These are phyloP conservation scores for Petrocephalus zakoni DNA, from an alignment of 2,113 vertebrate species.

Conservation along the genomic window DNA sequence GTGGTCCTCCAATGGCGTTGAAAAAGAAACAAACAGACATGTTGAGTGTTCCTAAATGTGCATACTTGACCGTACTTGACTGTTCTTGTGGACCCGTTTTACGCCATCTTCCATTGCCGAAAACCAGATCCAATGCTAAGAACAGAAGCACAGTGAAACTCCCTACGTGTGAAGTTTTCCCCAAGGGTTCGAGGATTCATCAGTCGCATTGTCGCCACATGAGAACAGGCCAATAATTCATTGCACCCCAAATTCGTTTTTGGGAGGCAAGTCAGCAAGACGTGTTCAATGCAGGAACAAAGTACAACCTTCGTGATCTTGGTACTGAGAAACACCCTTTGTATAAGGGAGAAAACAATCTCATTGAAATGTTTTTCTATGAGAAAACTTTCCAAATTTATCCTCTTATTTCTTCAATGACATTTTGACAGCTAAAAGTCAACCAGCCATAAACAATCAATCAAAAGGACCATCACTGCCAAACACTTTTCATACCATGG, in stretches of 20 bases:
- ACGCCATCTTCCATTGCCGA: neutral
- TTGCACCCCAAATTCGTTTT: neutral
- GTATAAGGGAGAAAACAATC: neutral
- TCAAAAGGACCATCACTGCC: neutral
- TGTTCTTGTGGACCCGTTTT: neutral
- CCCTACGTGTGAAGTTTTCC: neutral
- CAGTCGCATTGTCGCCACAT: neutral
- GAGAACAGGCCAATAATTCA: neutral
- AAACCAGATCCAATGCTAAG: neutral
- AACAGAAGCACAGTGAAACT: neutral
- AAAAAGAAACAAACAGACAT: neutral
- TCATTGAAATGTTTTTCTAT: neutral
- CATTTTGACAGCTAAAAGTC: neutral
- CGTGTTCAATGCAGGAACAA: neutral
- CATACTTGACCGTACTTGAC: neutral
- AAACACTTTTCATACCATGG: constrained; percentile 76
- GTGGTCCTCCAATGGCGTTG: neutral
- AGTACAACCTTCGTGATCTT: neutral
- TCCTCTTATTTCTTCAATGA: neutral
- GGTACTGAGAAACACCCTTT: neutral
- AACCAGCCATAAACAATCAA: neutral
- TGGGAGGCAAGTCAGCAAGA: neutral
- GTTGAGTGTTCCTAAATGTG: neutral
- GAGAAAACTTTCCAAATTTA: neutral
- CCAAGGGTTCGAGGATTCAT: neutral